Evolutionary conservation across 35 echinoderm and acorn worm genomes (phyloP).

Genomic region (Ophioderma brevispina): DNA sequence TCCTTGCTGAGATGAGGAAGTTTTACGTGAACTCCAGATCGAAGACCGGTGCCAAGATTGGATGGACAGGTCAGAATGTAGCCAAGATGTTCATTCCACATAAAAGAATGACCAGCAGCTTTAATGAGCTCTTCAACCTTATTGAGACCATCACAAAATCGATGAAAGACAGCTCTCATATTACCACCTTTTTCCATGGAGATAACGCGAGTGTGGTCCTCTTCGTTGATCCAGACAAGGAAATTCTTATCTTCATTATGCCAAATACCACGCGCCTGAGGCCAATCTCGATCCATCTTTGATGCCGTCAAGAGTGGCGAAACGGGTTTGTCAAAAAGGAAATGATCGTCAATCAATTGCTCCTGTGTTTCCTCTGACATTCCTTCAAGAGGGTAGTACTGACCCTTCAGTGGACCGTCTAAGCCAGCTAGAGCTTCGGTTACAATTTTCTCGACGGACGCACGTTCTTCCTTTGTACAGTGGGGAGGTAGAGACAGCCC

Average conservation of each 20-base stretch:
- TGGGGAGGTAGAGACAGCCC: conserved; percentile 90
- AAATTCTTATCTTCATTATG: conserved; percentile 97
- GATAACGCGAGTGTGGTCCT: conserved; percentile 94
- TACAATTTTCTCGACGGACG: conserved; percentile 77
- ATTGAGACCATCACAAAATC: conserved; percentile 92
- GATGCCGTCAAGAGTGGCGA: conserved; percentile 95
- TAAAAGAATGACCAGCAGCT: conserved; percentile 82
- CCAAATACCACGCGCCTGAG: conserved; percentile 95
- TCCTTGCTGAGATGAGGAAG: conserved; percentile 79
- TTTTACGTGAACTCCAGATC: conserved; percentile 92
- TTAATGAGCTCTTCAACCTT: conserved; percentile 87
- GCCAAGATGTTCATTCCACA: conserved; percentile 99
- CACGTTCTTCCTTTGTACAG: conserved; percentile 79
- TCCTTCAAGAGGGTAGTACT: conserved; percentile 93
- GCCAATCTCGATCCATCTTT: conserved; percentile 96
- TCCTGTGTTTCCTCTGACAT: conserved; percentile 95
- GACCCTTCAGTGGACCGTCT: conserved; percentile 72
- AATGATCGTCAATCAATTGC: conserved; percentile 94
- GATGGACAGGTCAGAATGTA: conserved; percentile 96
- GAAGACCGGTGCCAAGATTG: conserved; percentile 93
- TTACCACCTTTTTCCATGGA: conserved; percentile 97
- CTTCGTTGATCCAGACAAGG: conserved; percentile 97
- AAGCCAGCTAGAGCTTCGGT: conserved; percentile 75
- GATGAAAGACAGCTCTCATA: conserved; percentile 78
- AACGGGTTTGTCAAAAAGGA: conserved; percentile 98